A percentile compares a stretch with the other conserved stretches of the same genome.
These are phyloP conservation scores for Psix sp. DNA, from an alignment of 1,140 invertebrate genomes.

Conservation along the genomic window DNA sequence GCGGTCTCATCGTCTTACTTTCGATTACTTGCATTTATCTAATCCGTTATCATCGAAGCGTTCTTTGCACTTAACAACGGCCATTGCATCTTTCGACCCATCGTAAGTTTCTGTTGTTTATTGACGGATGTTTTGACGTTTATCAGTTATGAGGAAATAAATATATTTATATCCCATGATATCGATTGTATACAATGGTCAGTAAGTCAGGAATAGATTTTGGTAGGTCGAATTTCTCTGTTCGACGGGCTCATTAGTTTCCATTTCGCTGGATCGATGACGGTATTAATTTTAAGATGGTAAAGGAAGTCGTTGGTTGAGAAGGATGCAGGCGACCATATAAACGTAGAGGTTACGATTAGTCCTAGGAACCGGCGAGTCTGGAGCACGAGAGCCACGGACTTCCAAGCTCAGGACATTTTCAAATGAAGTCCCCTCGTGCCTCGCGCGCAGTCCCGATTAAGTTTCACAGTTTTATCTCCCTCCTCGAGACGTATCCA, in stretches of 20 bases:
- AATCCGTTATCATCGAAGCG: slow-evolving; percentile 23
- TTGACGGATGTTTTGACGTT: slow-evolving; percentile 28
- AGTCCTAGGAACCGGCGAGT: slow-evolving; percentile 48
- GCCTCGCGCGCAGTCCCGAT: slow-evolving; percentile 65
- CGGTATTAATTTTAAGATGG: background rate
- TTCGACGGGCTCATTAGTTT: slow-evolving; percentile 21
- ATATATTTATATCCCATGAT: slow-evolving; percentile 12
- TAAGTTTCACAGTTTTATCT: slow-evolving; percentile 74
- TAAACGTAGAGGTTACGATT: slow-evolving; percentile 36
- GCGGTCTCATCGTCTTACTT: slow-evolving; percentile 2
- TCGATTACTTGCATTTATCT: slow-evolving; percentile 26
- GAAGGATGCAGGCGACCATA: no score
- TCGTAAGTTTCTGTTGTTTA: slow-evolving; percentile 36
- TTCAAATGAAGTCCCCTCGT: slow-evolving; percentile 43
- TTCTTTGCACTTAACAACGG: slow-evolving; percentile 16
- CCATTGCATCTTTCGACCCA: slow-evolving; percentile 27
- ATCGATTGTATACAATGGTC: slow-evolving; percentile 31
- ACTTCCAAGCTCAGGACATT: slow-evolving; percentile 47
- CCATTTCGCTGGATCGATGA: background rate
- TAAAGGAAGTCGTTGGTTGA: no score
- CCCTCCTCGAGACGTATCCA: slow-evolving; percentile 57
- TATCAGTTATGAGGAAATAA: slow-evolving; percentile 16
- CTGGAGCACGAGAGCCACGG: slow-evolving; percentile 41
- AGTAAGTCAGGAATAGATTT: slow-evolving; percentile 24
- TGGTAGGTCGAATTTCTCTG: slow-evolving; percentile 16